Conservation (phyloP, 2,888 invertebrate species). For the Drosophila subquinaria region DNA sequence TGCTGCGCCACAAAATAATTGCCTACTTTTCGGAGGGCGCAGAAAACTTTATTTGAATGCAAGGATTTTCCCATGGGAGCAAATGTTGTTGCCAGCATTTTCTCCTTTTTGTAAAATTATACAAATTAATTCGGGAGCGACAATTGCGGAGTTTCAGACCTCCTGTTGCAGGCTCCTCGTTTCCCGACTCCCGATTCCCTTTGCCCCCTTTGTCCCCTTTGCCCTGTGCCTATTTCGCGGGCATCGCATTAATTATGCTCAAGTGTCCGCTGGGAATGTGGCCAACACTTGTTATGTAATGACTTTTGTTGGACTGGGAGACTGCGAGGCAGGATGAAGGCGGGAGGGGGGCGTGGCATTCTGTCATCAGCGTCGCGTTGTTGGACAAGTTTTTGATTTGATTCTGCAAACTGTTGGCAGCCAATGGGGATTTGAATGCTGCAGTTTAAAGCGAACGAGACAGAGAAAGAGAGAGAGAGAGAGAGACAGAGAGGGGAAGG, state of each 20-base stretch:
- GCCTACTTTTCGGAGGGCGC: constrained; percentile 62
- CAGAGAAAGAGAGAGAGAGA: neutral
- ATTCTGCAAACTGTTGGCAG: constrained; percentile 57
- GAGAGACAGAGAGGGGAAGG: constrained; percentile 1
- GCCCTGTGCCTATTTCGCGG: constrained; percentile 54
- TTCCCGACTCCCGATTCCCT: constrained; percentile 1
- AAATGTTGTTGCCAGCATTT: constrained; percentile 34
- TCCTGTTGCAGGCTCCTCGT: constrained; percentile 13
- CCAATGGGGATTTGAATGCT: constrained; percentile 44
- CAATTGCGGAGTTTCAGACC: constrained; percentile 63
- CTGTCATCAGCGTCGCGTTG: constrained; percentile 57
- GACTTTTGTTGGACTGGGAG: constrained; percentile 67
- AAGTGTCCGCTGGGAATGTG: constrained; percentile 81
- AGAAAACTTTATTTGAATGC: constrained; percentile 67
- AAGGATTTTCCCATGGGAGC: constrained; percentile 51
- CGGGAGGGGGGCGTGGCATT: constrained; percentile 14
- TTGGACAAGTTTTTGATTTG: constrained; percentile 72
- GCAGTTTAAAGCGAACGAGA: constrained; percentile 21
- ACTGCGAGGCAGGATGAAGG: neutral
- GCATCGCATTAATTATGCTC: constrained; percentile 79
- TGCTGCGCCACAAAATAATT: constrained; percentile 72
- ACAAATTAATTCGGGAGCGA: constrained; percentile 80
- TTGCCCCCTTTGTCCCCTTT: constrained; percentile 6
- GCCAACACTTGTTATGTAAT: constrained; percentile 80
- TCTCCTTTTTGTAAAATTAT: constrained; percentile 61